Base-by-base conservation (phyloP, 2,888 invertebrate species). In the Tridacna gigas region DNA sequence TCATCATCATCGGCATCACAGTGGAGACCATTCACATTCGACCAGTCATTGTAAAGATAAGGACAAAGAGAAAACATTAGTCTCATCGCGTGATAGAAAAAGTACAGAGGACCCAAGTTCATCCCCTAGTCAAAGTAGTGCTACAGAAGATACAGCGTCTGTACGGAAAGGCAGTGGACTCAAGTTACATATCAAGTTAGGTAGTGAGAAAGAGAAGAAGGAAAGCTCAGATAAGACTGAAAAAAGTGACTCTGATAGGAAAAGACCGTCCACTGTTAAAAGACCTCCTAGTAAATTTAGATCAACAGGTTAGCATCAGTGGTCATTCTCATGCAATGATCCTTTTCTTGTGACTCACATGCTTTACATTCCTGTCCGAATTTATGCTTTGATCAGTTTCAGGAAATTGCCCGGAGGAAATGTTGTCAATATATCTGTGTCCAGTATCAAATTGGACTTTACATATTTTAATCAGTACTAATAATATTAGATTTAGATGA, bases 271-370 rank as follows among this genome's bases (percentile, higher is more conserved):
- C 95, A 98, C 98, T 61, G 98, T 98, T 0, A 98, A 98, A 96
- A 97, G 97, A 22, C 98, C 97, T 94, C 97, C 98, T 95, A 97
- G 98, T 0, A 98, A 97, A 95, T 98, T 98, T 95, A 96, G 98
- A 89, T 98, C 98, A 74, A 98, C 98, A 91, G 98, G 94, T 88
- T 77, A 86, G 84, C 79, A 75, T 63, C 51, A 63, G 63, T 25
- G 71, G 22, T 26, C 22, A 71, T 25, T 60, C 74, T 45, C 60
- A 60, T 61, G 60, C 61, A 61, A 26, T 74, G 74, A 73, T 65
- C 51, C 51, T 25, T 51, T 73, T 51, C 25, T 73, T 73, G 73
- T 37, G 67, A 37, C 37, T 37, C 37, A 37, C 37, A 37, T 37
- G 37, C 37, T 37, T 37, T 37, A 4, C 37, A 37, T 37, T 37